Evolutionary conservation across 2,113 vertebrate species (phyloP).

Genomic region (Pelodiscus sinensis): DNA sequence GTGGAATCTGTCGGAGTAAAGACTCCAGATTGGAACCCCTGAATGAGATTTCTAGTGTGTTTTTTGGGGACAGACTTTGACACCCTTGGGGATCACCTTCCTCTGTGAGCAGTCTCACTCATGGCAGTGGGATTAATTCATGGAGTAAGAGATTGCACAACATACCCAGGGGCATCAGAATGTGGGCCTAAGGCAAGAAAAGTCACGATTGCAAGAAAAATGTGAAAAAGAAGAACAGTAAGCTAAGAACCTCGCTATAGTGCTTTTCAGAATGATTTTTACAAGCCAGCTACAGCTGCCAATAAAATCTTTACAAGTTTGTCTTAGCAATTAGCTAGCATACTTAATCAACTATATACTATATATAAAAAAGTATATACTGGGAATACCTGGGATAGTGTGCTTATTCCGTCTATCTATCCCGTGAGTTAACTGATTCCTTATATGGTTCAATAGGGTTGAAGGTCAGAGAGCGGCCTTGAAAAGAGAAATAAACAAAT

Average conservation of each 20-base stretch:
- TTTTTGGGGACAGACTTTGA: neutral
- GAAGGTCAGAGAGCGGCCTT: neutral
- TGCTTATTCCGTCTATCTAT: neutral
- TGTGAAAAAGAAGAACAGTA: neutral
- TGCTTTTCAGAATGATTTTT: neutral
- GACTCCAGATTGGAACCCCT: neutral
- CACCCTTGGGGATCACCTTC: neutral
- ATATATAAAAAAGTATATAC: neutral
- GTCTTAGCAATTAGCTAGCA: neutral
- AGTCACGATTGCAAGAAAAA: neutral
- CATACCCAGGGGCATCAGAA: neutral
- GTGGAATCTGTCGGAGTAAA: accelerated
- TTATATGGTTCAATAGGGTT: neutral
- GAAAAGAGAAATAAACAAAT: neutral
- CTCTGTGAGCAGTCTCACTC: neutral
- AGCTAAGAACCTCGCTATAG: neutral
- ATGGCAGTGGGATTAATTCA: neutral
- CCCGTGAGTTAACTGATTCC: neutral
- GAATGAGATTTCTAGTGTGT: neutral
- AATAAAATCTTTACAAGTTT: neutral
- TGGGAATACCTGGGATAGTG: neutral
- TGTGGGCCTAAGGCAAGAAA: neutral
- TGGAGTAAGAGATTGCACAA: neutral
- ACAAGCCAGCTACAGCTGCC: neutral
- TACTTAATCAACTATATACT: neutral